Evolutionary conservation across 2,113 vertebrate species (phyloP).

Genomic region (Actenoides hombroni): DNA sequence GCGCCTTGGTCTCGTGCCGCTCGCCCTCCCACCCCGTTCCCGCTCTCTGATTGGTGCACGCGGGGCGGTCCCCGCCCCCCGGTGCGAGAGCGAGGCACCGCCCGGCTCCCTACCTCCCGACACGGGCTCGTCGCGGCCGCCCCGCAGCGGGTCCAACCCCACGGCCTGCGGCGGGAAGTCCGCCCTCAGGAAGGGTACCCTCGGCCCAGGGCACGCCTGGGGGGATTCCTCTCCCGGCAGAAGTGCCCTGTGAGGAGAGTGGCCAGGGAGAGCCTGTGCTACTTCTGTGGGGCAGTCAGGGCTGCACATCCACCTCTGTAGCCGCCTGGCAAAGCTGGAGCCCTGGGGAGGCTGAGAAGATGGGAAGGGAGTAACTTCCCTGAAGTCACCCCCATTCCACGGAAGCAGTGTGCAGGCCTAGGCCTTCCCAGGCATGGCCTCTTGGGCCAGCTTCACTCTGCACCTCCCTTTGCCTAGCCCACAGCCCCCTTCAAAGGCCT

Average conservation of each 20-base stretch:
- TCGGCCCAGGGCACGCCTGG: rapidly evolving
- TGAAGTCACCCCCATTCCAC: rapidly evolving
- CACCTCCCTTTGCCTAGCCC: no score
- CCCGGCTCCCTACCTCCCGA: not conserved
- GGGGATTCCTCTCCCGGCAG: rapidly evolving
- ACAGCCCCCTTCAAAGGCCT: not conserved
- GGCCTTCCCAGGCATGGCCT: rapidly evolving
- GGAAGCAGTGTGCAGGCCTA: not conserved
- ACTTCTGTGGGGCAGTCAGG: rapidly evolving
- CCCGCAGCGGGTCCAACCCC: no score
- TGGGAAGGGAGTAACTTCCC: no score
- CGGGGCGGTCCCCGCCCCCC: rapidly evolving
- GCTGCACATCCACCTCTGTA: rapidly evolving
- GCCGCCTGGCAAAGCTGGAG: rapidly evolving
- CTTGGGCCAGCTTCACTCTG: rapidly evolving
- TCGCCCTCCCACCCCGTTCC: not conserved
- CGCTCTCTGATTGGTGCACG: not conserved
- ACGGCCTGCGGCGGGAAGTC: rapidly evolving
- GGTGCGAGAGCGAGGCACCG: not conserved
- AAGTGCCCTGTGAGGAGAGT: rapidly evolving
- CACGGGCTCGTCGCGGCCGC: not conserved
- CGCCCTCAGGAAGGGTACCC: rapidly evolving
- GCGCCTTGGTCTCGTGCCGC: not conserved
- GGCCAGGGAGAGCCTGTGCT: rapidly evolving
- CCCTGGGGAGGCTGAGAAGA: not conserved